These are phyloP conservation scores for Metopolophium dirhodum DNA, from an alignment of 1,140 invertebrate species.

Conservation along the genomic window DNA sequence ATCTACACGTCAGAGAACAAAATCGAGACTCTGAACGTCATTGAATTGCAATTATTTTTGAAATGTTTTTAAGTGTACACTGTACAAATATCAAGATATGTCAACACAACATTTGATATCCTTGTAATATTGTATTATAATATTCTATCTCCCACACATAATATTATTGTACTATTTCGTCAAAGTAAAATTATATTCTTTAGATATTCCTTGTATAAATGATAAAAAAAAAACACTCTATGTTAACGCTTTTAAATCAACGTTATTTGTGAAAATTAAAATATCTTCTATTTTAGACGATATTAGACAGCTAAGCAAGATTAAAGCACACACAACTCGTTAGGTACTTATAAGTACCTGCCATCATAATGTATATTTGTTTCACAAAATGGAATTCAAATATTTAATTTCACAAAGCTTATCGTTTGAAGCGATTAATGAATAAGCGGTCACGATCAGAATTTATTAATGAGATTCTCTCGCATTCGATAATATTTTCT, in stretches of 20 bases:
- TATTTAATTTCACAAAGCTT: conserved; percentile 5
- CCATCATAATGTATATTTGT: not conserved
- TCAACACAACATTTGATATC: not conserved
- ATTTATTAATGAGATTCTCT: not conserved
- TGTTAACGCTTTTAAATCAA: not conserved
- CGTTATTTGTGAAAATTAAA: not conserved
- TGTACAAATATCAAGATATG: not conserved
- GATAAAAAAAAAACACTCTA: not conserved
- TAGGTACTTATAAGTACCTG: not conserved
- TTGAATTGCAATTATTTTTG: not conserved
- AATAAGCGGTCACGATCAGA: not conserved
- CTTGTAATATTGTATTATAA: not conserved
- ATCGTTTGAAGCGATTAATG: not conserved
- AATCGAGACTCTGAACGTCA: not conserved
- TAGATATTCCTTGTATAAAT: not conserved
- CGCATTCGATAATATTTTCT: not conserved
- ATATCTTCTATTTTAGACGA: not conserved
- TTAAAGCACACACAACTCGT: not conserved
- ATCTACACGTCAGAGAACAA: not conserved
- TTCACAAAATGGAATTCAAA: not conserved
- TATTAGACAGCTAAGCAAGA: not conserved
- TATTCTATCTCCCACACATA: not conserved
- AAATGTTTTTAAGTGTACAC: not conserved
- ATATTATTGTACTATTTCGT: not conserved
- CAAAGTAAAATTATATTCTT: not conserved